Evolutionary conservation across 2,888 invertebrate genomes (phyloP).

Genomic region (Dendrolimus houi): DNA sequence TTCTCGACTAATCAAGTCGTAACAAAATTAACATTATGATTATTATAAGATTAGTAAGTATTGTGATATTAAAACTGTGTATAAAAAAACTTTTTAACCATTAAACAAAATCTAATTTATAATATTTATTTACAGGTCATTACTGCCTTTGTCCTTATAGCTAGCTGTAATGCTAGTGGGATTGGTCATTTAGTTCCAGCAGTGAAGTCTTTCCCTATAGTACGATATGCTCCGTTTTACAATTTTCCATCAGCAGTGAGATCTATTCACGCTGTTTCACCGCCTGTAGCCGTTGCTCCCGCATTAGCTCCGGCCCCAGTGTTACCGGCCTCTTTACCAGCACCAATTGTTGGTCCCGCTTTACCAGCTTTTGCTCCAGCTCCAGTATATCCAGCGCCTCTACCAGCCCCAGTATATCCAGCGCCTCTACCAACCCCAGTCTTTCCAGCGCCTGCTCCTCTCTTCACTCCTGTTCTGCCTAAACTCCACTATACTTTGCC

Average conservation of each 20-base stretch:
- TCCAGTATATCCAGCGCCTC: slow-evolving; percentile 24
- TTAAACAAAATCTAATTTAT: not conserved
- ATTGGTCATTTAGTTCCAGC: slow-evolving; percentile 49
- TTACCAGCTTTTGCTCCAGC: slow-evolving; percentile 17
- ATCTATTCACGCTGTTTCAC: slow-evolving; percentile 59
- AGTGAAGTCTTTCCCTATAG: slow-evolving; percentile 51
- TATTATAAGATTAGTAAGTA: slow-evolving; percentile 58
- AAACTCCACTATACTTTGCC: not conserved
- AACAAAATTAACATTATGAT: slow-evolving; percentile 42
- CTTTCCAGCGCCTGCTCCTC: slow-evolving; percentile 11
- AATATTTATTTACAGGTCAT: slow-evolving; percentile 40
- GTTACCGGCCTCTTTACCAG: slow-evolving; percentile 16
- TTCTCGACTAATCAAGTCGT: slow-evolving; percentile 56
- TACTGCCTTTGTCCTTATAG: slow-evolving; percentile 44
- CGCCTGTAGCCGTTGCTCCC: slow-evolving; percentile 26
- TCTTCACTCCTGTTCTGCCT: slow-evolving; percentile 18
- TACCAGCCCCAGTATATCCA: slow-evolving; percentile 14
- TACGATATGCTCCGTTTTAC: slow-evolving; percentile 66
- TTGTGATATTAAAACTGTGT: slow-evolving; percentile 1
- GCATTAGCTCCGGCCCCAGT: slow-evolving; percentile 23
- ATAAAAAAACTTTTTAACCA: not conserved
- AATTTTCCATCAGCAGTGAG: slow-evolving; percentile 57
- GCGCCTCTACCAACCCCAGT: slow-evolving; percentile 17
- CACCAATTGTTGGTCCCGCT: slow-evolving; percentile 7
- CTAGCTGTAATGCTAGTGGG: slow-evolving; percentile 62